A percentile compares a stretch with the other conserved stretches of the same genome.
Conservation (phyloP, 2,797 vertebrate genomes). For the Cottoperca gobio region DNA sequence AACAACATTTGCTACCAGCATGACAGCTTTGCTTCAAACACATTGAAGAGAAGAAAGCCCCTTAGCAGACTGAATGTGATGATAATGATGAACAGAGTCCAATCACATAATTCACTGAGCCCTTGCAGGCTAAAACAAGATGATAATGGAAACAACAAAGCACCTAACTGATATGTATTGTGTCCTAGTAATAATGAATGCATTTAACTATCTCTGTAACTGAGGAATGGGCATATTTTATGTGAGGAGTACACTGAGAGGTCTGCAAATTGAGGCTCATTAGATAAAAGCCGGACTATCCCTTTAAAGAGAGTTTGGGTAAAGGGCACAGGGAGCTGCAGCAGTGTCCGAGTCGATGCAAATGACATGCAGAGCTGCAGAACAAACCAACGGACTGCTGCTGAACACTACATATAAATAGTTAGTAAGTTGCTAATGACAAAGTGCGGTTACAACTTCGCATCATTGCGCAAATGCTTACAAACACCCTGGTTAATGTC, state of each 20-base stretch:
- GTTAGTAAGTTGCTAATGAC: conserved; percentile 10
- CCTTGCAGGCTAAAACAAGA: neutral
- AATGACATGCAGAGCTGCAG: conserved; percentile 56
- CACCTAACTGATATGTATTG: neutral
- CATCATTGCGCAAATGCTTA: neutral
- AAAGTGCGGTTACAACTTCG: neutral
- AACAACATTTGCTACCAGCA: neutral
- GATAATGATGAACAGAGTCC: neutral
- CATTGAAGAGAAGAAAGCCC: neutral
- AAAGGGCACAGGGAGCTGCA: conserved; percentile 44
- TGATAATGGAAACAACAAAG: neutral
- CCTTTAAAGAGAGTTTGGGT: conserved; percentile 50
- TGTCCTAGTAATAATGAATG: neutral
- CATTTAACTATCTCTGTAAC: neutral
- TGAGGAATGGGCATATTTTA: neutral
- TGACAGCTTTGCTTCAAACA: conserved; percentile 1
- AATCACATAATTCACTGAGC: neutral
- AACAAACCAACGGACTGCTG: conserved; percentile 39
- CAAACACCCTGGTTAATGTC: conserved; percentile 14
- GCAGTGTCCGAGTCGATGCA: conserved; percentile 28
- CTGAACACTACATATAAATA: neutral
- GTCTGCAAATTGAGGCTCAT: neutral
- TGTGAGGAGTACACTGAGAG: neutral
- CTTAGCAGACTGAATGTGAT: neutral
- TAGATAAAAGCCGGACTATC: conserved; percentile 5